These are phyloP conservation scores for Trichogramma dendrolimi DNA, from an alignment of 2,888 invertebrate genomes.

Conservation along the genomic window DNA sequence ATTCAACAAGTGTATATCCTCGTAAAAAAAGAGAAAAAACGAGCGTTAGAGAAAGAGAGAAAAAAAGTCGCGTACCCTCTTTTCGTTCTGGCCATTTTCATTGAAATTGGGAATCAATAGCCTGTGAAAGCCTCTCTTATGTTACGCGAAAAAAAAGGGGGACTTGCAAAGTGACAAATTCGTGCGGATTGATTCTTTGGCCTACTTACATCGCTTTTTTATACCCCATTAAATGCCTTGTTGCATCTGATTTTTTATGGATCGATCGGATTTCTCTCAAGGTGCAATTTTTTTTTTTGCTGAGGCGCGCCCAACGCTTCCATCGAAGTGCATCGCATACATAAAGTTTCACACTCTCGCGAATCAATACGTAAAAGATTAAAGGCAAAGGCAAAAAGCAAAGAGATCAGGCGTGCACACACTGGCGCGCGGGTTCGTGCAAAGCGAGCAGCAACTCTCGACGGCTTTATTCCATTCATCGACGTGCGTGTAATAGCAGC, in stretches of 20 bases:
- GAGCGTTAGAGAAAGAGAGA: constrained; percentile 36
- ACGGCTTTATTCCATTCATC: constrained; percentile 26
- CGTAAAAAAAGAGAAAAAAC: constrained; percentile 39
- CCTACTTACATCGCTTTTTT: constrained; percentile 11
- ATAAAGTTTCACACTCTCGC: no score
- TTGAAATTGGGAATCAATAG: constrained; percentile 51
- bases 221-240: neutral
- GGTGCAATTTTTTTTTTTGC: neutral
- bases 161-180: constrained; percentile 20
- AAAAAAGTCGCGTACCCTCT: constrained; percentile 31
- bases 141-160: constrained; percentile 3
- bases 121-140: constrained; percentile 30
- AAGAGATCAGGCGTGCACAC: neutral
- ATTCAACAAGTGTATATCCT: constrained; percentile 51
- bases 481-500: constrained; percentile 16
- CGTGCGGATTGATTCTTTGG: constrained; percentile 24
- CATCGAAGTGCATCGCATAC: no score
- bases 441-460: constrained; percentile 15
- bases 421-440: neutral
- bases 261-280: neutral
- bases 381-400: constrained; percentile 11
- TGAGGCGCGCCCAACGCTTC: neutral
- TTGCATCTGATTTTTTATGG: neutral
- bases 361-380: no score
- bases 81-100: constrained; percentile 40